Evolutionary conservation across 1,140 invertebrate species (phyloP), one percentile per base, ranked within the genome.

Genomic region (Magallana ariakensis): DNA sequence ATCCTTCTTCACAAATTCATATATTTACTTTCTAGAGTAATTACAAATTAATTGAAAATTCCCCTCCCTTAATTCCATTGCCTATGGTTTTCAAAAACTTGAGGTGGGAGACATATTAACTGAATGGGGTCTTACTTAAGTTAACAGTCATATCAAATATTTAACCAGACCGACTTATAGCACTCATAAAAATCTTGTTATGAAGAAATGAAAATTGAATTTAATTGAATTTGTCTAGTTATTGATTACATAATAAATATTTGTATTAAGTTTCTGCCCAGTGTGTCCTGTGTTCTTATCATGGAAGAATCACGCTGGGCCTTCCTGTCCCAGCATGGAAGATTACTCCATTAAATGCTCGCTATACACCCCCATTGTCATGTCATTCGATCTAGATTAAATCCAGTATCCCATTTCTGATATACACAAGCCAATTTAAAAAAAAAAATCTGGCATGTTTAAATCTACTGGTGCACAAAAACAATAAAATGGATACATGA

Each of bases 371-470:
- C 62, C n/a, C 33, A 75, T 75, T 75, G 66, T 75, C 66, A 75
- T 75, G 66, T 75, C 66, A 75, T 75, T 75, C 22, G 66, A 75
- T 75, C 22, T 75, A 75, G 66, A 75, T 75, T 75, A 75, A 75
- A 75, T 75, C 66, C 66, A 26, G 66, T 75, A 75, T 75, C 66
- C 66, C 22, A 75, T 75, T 75, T 75, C 66, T 75, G 66, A 26
- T 75, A 75, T 75, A 75, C 66, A 26, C 66, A 75, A 75, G 66
- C 66, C 66, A 75, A 75, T 75, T 75, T 75, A 75, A 75, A 75
- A 22, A 13, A 70, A 75, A 66, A 75, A 75, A 33, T 13, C 66
- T 75, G 66, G 19, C 22, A 75, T 75, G 19, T 75, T 75, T 75
- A 26, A 75, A 75, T 75, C 33, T 75, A 26, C 66, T 46, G 33